These are phyloP conservation scores for Magallana ariakensis DNA, from an alignment of 1,140 invertebrate species.

Conservation along the genomic window DNA sequence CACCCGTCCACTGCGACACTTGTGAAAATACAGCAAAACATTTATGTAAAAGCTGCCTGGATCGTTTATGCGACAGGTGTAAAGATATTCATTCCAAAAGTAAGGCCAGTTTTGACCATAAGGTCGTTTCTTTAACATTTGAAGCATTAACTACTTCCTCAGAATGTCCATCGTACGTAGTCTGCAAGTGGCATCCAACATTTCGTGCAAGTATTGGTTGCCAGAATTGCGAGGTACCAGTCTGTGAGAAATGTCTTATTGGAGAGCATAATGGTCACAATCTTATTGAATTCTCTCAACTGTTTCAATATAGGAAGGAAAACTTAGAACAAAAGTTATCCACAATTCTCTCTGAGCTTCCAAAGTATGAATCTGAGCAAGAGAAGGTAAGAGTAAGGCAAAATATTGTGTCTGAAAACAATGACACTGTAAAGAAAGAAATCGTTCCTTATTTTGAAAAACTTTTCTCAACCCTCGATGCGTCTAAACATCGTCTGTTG, in stretches of 20 bases:
- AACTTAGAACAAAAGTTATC: not conserved
- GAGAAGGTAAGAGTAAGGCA: not conserved
- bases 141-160: not conserved
- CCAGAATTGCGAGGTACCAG: not conserved
- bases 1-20: not conserved
- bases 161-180: not conserved
- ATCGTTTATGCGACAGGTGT: not conserved
- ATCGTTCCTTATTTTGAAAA: not conserved
- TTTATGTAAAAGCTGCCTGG: not conserved
- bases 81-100: not conserved
- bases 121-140: not conserved
- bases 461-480: not conserved
- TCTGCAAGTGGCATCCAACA: not conserved
- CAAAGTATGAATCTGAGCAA: not conserved
- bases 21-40: not conserved
- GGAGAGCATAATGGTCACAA: not conserved
- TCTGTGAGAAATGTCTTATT: not conserved
- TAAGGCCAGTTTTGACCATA: not conserved
- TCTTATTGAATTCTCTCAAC: not conserved
- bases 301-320: not conserved
- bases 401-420: not conserved
- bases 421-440: not conserved
- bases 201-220: constrained; percentile 2
- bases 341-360: not conserved
- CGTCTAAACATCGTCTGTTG: not conserved